Evolutionary conservation across 2,797 vertebrate genomes (phyloP), one percentile per base, ranked within the genome.

Genomic region (Acipenser transmontanus): DNA sequence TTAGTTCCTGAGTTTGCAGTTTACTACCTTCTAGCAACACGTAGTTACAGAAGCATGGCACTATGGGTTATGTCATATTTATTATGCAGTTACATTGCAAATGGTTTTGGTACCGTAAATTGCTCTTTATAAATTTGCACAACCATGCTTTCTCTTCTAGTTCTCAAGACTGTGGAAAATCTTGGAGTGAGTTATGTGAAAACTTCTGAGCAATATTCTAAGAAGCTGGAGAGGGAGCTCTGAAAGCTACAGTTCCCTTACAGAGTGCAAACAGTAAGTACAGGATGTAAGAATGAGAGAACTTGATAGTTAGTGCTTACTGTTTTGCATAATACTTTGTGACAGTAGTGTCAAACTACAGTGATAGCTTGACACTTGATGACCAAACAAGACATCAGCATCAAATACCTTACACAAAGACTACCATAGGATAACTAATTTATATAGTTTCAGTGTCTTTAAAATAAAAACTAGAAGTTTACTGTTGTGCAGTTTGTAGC

Each of bases 141-240:
- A 34, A 34, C 34, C 4, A 34, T 70, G 6, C 66, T 4, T 66
- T 66, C 8, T 49, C 61, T 67, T 72, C n/a, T 66, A 98, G 97
- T 99, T 75, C 85, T 99, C 73, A 99, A 99, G 85, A 76, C 85
- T 0, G 67, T 95, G 68, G 97, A 98, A 78, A 96, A 89, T 79
- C 78, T 96, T 49, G 96, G 97, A 8, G 91, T 99, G 72, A 94
- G 91, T 78, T 77, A 78, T 8, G 14, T 88, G 69, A 98, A 87
- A 80, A 17, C 10, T n/a, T 75, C 71, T 1, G 86, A 93, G 0
- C 0, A 0, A 0, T 98, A 99, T 76, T 54, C 0, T 7, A 73
- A 0, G 4, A 97, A 93, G 73, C 65, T 99, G 75, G 63, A 63
- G 1, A 0, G 0, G 2, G 94, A 98, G 75, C 71, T 88, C 9